These are phyloP conservation scores for Psophia crepitans DNA, from an alignment of 2,113 vertebrate genomes.

Conservation along the genomic window DNA sequence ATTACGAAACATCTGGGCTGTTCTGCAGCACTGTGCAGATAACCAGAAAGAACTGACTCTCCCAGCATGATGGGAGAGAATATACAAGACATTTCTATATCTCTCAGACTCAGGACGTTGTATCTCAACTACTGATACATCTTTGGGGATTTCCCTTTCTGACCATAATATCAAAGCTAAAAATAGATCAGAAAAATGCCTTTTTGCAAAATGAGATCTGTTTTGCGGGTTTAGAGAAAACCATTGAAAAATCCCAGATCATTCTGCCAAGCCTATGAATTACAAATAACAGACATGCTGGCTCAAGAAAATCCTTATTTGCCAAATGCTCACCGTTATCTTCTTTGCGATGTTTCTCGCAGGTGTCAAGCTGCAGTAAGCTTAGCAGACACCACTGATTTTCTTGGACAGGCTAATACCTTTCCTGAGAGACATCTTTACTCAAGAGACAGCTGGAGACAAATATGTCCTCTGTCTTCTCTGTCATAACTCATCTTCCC, in stretches of 20 bases:
- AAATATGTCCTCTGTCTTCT: neutral
- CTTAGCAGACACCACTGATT: slow-evolving; percentile 21
- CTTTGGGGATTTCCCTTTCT: slow-evolving; percentile 42
- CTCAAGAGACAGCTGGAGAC: neutral
- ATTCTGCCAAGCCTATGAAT: slow-evolving; percentile 73
- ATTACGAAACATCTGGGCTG: neutral
- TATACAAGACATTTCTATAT: neutral
- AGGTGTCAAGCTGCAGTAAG: neutral
- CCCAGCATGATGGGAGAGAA: neutral
- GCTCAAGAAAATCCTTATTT: slow-evolving; percentile 66
- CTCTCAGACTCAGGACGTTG: neutral
- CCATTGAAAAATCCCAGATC: slow-evolving; percentile 72
- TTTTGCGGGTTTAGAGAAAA: slow-evolving; percentile 71
- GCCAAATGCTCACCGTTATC: slow-evolving; percentile 68
- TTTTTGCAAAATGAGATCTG: slow-evolving; percentile 54
- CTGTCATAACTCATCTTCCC: neutral
- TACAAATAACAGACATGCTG: slow-evolving; percentile 70
- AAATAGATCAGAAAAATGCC: slow-evolving; percentile 58
- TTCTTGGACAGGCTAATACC: slow-evolving; percentile 21
- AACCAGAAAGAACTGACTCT: neutral
- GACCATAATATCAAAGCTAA: slow-evolving; percentile 52
- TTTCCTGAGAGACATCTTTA: slow-evolving; percentile 32
- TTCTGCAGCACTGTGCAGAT: slow-evolving; percentile 10
- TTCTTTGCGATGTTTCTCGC: slow-evolving; percentile 36
- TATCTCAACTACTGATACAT: slow-evolving; percentile 16